Percentiles rank a stretch among this genome's conserved stretches.
These are phyloP conservation scores for Austrofundulus limnaeus DNA, from an alignment of 2,113 vertebrate species.

Conservation along the genomic window DNA sequence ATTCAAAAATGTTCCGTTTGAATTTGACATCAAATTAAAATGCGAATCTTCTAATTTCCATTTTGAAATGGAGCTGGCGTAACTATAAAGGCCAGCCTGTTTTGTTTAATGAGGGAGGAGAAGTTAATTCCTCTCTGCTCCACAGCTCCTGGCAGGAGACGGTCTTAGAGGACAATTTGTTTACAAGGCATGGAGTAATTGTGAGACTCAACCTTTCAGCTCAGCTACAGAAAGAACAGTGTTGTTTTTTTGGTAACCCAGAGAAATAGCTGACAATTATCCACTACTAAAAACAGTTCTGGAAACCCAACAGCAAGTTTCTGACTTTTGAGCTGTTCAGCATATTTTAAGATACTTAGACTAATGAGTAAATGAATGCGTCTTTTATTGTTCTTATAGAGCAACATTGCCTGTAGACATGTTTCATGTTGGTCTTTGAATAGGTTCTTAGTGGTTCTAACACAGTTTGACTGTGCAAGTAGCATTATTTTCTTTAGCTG, in stretches of 20 bases:
- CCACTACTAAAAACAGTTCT: conserved; percentile 43
- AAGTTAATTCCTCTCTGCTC: conserved; percentile 51
- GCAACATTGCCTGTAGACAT: conserved; percentile 26
- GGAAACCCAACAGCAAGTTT: conserved; percentile 16
- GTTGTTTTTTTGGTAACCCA: conserved; percentile 43
- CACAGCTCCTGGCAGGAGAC: conserved; percentile 55
- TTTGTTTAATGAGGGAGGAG: conserved; percentile 55
- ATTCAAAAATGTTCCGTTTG: conserved; percentile 9
- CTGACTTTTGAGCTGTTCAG: conserved; percentile 12
- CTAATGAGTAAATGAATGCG: background rate
- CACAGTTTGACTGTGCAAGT: background rate
- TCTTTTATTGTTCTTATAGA: conserved; percentile 14
- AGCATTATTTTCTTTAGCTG: background rate
- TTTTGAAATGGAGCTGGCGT: conserved; percentile 12
- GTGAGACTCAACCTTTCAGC: conserved; percentile 45
- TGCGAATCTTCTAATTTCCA: conserved; percentile 25
- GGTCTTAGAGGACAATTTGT: conserved; percentile 67
- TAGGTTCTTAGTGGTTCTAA: conserved; percentile 29
- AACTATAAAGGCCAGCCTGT: conserved; percentile 19
- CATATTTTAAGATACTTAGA: conserved; percentile 6
- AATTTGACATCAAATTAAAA: conserved; percentile 21
- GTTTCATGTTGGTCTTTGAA: conserved; percentile 21
- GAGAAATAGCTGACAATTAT: conserved; percentile 58
- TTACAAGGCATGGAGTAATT: conserved; percentile 70
- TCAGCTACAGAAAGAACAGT: conserved; percentile 55